Conservation (phyloP, 2,113 vertebrate genomes). For the Hippocampus zosterae region DNA sequence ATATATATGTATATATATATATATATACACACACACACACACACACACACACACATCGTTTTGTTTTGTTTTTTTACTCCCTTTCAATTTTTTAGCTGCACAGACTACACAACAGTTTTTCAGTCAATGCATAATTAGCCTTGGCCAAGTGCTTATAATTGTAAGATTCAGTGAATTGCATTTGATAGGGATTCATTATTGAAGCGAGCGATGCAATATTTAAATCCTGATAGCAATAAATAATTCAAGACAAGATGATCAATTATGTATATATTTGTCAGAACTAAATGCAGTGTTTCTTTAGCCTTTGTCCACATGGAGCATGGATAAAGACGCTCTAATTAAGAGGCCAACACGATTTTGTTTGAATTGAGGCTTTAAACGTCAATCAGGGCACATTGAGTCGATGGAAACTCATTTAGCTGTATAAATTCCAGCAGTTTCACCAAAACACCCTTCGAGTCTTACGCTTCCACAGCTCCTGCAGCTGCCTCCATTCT, state of each 20-base stretch:
- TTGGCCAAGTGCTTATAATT: slow-evolving; percentile 51
- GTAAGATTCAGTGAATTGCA: slow-evolving; percentile 49
- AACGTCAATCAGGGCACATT: slow-evolving; percentile 52
- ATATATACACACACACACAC: too few species aligned
- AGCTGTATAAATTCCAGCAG: slow-evolving; percentile 32
- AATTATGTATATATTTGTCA: slow-evolving; percentile 65
- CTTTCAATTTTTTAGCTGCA: not conserved
- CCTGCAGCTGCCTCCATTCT: slow-evolving; percentile 42
- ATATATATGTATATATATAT: too few species aligned
- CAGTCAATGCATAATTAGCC: slow-evolving; percentile 63
- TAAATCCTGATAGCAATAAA: slow-evolving; percentile 54
- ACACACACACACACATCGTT: too few species aligned
- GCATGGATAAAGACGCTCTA: slow-evolving; percentile 35
- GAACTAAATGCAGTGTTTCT: slow-evolving; percentile 55
- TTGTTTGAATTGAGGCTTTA: slow-evolving; percentile 42
- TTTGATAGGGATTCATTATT: slow-evolving; percentile 57
- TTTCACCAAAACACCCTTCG: slow-evolving; percentile 27
- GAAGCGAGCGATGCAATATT: slow-evolving; percentile 54
- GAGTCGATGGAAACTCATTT: slow-evolving; percentile 46
- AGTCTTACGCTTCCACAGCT: slow-evolving; percentile 5
- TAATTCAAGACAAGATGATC: slow-evolving; percentile 57
- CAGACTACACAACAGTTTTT: not conserved
- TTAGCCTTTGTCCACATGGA: slow-evolving; percentile 39
- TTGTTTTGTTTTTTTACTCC: too few species aligned
- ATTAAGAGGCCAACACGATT: slow-evolving; percentile 42